A percentile compares a stretch with the other conserved stretches of the same genome.
phyloP scores from a whole-genome alignment of 2,113 vertebrate species.

The Tachuris rubrigastra region DNA sequence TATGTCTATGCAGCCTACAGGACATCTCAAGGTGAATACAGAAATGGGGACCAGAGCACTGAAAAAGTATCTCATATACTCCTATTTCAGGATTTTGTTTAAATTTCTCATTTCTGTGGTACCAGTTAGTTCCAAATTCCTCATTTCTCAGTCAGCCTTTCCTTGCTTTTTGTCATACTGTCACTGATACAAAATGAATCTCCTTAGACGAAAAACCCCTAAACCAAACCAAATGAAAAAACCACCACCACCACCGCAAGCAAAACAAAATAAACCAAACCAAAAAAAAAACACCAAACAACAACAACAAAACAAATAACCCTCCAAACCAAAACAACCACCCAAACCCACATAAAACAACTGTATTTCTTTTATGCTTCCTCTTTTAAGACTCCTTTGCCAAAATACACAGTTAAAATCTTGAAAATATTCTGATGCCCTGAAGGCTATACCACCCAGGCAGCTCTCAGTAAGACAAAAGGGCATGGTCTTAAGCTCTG shows the following conservation, averaged over 20 bases:
- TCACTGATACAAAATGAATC: neutral
- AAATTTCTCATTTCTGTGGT: neutral
- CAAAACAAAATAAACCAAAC: neutral
- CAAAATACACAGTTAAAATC: neutral
- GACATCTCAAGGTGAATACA: neutral
- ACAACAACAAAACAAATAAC: no score
- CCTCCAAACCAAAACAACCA: no score
- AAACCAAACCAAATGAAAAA: neutral
- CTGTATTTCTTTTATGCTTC: neutral
- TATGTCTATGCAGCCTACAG: neutral
- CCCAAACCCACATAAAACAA: no score
- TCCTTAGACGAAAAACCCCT: neutral
- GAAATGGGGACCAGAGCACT: neutral
- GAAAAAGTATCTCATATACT: rapidly evolving
- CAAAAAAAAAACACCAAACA: neutral
- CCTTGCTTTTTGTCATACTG: neutral
- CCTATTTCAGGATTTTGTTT: no score
- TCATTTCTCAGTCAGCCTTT: neutral
- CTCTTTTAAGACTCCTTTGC: neutral
- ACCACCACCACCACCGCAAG: no score
- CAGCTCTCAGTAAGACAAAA: no score
- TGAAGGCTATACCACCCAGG: neutral
- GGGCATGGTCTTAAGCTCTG: no score
- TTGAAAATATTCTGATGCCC: neutral
- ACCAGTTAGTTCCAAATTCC: neutral